Evolutionary conservation across 2,113 vertebrate species (phyloP).

Genomic region (Psettodes erumei): DNA sequence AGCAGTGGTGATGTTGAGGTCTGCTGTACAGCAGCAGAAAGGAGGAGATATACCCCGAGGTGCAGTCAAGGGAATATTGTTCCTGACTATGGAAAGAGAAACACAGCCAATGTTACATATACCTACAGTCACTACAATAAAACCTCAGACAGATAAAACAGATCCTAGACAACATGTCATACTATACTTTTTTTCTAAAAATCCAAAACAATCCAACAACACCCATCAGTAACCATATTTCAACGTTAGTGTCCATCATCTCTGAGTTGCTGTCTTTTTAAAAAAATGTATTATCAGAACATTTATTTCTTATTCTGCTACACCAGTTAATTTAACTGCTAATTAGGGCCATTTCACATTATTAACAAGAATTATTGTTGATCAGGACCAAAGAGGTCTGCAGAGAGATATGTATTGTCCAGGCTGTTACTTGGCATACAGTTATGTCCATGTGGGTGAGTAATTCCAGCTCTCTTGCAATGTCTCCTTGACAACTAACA

Average conservation of each 20-base stretch:
- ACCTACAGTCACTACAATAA: constrained; percentile 74
- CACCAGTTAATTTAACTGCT: constrained; percentile 74
- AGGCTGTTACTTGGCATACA: constrained; percentile 77
- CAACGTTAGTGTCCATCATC: constrained; percentile 48
- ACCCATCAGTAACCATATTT: constrained; percentile 42
- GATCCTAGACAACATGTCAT: constrained; percentile 57
- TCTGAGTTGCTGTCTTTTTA: constrained; percentile 51
- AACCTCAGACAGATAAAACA: constrained; percentile 66
- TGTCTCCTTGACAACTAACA: constrained; percentile 80
- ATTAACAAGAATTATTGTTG: constrained; percentile 79
- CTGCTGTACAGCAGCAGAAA: constrained; percentile 73
- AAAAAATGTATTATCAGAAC: constrained; percentile 59
- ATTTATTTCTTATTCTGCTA: constrained; percentile 63
- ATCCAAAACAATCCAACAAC: constrained; percentile 17
- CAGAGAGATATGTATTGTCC: constrained; percentile 76
- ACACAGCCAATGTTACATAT: constrained; percentile 70
- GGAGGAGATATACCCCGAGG: constrained; percentile 77
- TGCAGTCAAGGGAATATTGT: constrained; percentile 76
- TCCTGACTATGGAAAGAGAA: constrained; percentile 76
- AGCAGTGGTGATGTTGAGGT: constrained; percentile 69
- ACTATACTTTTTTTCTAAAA: constrained; percentile 40
- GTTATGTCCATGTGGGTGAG: constrained; percentile 75
- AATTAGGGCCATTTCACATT: constrained; percentile 78
- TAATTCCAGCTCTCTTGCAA: constrained; percentile 70
- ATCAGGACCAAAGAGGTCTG: constrained; percentile 77